Conservation (phyloP, 2,113 vertebrate species). For the Elephas maximus region DNA sequence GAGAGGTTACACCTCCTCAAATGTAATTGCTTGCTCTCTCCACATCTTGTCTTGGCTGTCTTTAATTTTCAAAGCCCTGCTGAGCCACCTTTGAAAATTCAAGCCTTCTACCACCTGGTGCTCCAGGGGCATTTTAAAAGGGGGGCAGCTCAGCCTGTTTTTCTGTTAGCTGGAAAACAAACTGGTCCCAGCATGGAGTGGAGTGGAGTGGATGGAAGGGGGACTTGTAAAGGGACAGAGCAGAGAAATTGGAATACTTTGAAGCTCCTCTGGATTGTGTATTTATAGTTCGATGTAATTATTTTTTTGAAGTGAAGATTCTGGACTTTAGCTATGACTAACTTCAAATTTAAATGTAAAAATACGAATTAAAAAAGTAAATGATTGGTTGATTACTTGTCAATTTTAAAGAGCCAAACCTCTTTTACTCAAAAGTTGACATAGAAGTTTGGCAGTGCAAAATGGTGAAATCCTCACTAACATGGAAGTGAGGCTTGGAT, state of each 20-base stretch:
- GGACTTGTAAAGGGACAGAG: neutral
- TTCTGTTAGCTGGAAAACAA: conserved; percentile 65
- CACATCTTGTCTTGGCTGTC: conserved; percentile 48
- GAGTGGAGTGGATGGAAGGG: conserved; percentile 1
- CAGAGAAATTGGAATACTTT: neutral
- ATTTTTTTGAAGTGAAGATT: conserved; percentile 60
- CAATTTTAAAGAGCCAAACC: neutral
- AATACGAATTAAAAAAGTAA: conserved; percentile 35
- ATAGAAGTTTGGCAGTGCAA: neutral
- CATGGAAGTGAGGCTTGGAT: neutral
- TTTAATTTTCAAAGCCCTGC: conserved; percentile 71
- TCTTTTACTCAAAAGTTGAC: neutral
- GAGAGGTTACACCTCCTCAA: conserved; percentile 48
- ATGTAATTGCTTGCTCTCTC: conserved; percentile 41
- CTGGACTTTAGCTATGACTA: neutral
- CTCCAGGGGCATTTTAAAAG: conserved; percentile 45
- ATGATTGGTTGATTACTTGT: conserved; percentile 18
- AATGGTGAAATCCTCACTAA: neutral
- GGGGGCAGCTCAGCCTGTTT: conserved; percentile 35
- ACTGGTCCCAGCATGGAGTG: conserved; percentile 54
- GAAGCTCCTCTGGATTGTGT: neutral
- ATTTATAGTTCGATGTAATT: neutral
- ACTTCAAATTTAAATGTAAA: conserved; percentile 47
- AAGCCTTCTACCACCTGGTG: conserved; percentile 54
- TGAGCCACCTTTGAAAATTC: conserved; percentile 76